Base-by-base conservation (phyloP, 2,797 vertebrate species). In the Huso huso region DNA sequence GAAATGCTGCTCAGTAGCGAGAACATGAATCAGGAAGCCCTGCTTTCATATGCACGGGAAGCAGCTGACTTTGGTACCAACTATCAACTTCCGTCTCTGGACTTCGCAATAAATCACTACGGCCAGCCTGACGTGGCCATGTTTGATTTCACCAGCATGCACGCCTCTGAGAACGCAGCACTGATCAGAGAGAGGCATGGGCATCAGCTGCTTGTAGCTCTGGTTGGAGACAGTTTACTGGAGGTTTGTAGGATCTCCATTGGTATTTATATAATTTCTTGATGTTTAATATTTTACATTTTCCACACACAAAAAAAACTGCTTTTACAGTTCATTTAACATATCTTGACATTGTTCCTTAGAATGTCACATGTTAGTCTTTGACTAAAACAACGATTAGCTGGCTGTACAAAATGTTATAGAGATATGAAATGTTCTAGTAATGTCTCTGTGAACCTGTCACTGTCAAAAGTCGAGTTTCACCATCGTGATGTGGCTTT, bases 111-210 rank as follows among this genome's bases (percentile, higher is more conserved):
- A 71, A 99, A 98, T 83, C 95, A 98, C 83, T 92, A 90, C 0
- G 90, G 90, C 63, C 94, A 96, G 77, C 93, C 94, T 4, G 97
- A 99, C 10, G 97, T 97, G 70, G 96, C 97, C 37, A 98, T 99
- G 95, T 99, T 99, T 58, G 97, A 99, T 83, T 99, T 99, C 77
- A 99, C 97, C 13, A 94, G 84, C 81, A 99, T 99, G 97, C 91
- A 98, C 1, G 96, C 95, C 6, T 97, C 96, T 0, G 97, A 99
- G 82, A 97, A 97, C 0, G 95, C 97, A 0, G 95, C 96, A 0
- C 80, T 99, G 66, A 86, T 95, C 76, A 85, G 97, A 61, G 95
- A 99, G 79, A 83, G 94, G 23, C 91, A 86, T 72, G 89, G 94
- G n/a, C 93, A 92, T 80, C 92, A 87, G 68, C 88, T 99, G n/a